Conservation (phyloP, 1,140 invertebrate genomes). For the Euwallacea similis region DNA sequence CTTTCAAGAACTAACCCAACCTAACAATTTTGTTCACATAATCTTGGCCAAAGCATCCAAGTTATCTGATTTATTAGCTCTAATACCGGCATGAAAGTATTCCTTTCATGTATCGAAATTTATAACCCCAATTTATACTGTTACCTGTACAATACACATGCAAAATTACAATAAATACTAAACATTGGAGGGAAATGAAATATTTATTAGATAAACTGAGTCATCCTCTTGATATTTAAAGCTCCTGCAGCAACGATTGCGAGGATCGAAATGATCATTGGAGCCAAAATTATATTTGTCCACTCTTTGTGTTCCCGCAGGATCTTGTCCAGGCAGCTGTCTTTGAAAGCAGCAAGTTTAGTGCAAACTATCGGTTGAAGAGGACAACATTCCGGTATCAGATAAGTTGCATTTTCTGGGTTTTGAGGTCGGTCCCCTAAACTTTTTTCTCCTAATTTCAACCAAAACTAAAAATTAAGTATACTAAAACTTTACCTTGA, state of each 20-base stretch:
- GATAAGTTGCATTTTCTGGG: conserved; percentile 7
- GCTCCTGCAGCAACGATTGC: not conserved
- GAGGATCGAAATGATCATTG: not conserved
- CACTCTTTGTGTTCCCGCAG: conserved; percentile 5
- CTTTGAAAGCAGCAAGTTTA: conserved; percentile 7
- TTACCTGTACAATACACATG: not conserved
- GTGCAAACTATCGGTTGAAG: not conserved
- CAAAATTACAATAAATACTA: not conserved
- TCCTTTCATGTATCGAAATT: not conserved
- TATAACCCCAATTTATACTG: not conserved
- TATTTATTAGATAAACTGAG: not conserved
- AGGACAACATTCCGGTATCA: conserved; percentile 21
- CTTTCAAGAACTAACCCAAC: not conserved
- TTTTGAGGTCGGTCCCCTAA: conserved; percentile 9
- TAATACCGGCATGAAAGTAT: not conserved
- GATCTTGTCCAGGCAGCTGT: conserved; percentile 10
- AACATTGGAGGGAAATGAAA: too few species aligned
- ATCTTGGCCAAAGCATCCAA: not conserved
- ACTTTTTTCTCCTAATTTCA: not conserved
- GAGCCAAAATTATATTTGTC: not conserved
- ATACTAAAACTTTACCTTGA: conserved; percentile 13
- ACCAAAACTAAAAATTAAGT: not conserved
- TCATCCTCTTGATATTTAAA: not conserved
- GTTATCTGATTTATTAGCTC: not conserved
- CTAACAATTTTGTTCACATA: conserved; percentile 1